These are phyloP conservation scores for Sphaeramia orbicularis DNA, from an alignment of 2,797 vertebrate species.

Conservation along the genomic window DNA sequence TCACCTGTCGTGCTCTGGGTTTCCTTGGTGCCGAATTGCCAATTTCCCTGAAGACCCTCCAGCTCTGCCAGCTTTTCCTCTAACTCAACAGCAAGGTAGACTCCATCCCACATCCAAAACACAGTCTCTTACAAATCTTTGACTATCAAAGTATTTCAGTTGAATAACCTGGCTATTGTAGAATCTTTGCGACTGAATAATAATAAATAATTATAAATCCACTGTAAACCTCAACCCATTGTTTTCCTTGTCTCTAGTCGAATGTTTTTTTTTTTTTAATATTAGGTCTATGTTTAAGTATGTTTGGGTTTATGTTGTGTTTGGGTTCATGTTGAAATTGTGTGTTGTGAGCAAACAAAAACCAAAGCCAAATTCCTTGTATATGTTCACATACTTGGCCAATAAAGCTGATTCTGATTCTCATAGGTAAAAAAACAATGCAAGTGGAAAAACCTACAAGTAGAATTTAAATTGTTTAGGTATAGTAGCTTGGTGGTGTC, in stretches of 20 bases:
- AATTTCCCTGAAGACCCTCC: conserved; percentile 79
- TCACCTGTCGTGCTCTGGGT: conserved; percentile 21
- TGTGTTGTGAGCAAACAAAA: too few relatives aligned
- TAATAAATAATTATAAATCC: too few relatives aligned
- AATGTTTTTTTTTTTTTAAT: too few relatives aligned
- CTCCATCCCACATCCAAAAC: neutral
- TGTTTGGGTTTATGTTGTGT: too few relatives aligned
- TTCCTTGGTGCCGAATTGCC: conserved; percentile 25
- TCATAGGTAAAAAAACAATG: neutral
- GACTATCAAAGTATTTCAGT: conserved; percentile 4
- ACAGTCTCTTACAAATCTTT: neutral
- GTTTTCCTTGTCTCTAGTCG: too few relatives aligned
- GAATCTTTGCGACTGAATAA: neutral
- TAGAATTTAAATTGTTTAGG: neutral
- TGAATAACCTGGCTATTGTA: neutral
- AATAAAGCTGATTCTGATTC: too few relatives aligned
- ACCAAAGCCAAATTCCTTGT: too few relatives aligned
- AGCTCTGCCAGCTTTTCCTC: conserved; percentile 85
- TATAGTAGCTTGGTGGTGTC: too few relatives aligned
- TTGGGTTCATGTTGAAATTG: too few relatives aligned
- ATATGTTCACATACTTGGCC: too few relatives aligned
- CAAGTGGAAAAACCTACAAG: neutral
- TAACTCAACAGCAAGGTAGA: conserved; percentile 79
- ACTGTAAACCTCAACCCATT: too few relatives aligned
- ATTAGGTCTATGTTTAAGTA: too few relatives aligned